Evolutionary conservation across 2,113 vertebrate genomes (phyloP), one percentile per base, ranked within the genome.

Genomic region (Pluvianellus socialis): DNA sequence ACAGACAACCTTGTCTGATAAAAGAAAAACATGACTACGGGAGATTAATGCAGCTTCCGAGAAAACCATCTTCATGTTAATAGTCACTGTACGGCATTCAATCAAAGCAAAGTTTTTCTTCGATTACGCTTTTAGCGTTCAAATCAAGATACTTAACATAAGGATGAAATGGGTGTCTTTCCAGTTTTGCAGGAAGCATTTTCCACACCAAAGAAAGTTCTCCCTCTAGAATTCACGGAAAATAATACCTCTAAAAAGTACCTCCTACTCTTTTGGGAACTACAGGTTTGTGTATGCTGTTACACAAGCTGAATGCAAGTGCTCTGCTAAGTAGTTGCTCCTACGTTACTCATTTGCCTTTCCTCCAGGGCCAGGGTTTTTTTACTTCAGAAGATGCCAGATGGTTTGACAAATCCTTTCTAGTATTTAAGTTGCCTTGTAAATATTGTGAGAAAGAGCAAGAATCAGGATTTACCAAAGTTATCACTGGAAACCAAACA

Each of bases 361-460:
- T 91, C 58, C 74, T 88, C 53, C 53, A 75, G 42, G 28, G 33
- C 47, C 47, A 47, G 12, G 20, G 14, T 91, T 91, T 79, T n/a
- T n/a, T 74, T 84, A 68, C 20, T 75, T 72, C 47, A 71, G 40
- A 87, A 63, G 14, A 56, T 53, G 27, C 16, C 80, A 92, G 40
- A 56, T 65, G 35, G 81, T 35, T 79, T 58, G 66, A 86, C 26
- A 87, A 87, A 72, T 23, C 40, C 45, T 82, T 91, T 67, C 38
- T 50, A 19, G 4, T 7, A 63, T 65, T 89, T 65, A 87, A 85
- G 72, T n/a, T 65, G 66, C 55, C 76, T 91, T 33, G 16, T 56
- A 87, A 86, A 72, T 81, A 82, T 61, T 92, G 76, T 87, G 52
- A 94, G 35, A 71, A 91, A 87, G n/a, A 85, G 19, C 23, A 92